Evolutionary conservation across 2,888 invertebrate species (phyloP).

Genomic region (Acleris holmiana): DNA sequence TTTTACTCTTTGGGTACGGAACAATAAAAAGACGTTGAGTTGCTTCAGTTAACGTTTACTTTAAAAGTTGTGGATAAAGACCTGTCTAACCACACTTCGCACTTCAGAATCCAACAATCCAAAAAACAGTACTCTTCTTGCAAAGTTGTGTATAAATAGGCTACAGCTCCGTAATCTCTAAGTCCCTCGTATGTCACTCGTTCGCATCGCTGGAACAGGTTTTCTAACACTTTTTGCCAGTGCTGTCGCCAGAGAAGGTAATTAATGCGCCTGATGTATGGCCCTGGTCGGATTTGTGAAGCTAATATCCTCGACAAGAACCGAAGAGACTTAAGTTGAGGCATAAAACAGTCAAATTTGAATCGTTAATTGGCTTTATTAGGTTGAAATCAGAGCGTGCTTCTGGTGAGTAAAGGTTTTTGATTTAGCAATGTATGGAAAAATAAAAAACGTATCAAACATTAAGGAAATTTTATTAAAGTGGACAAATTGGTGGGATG

Average conservation of each 20-base stretch:
- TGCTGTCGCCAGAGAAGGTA: constrained; percentile 29
- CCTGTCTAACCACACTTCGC: too few species aligned
- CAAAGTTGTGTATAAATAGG: constrained; percentile 15
- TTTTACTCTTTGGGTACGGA: too few species aligned
- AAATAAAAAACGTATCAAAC: not conserved
- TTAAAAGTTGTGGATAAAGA: too few species aligned
- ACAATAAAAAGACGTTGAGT: too few species aligned
- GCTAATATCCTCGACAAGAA: constrained; percentile 27
- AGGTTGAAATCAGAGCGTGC: not conserved
- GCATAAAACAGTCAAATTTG: not conserved
- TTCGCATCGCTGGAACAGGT: constrained; percentile 29
- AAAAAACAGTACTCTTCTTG: not conserved
- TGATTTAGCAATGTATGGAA: not conserved
- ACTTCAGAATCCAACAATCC: too few species aligned
- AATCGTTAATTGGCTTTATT: not conserved
- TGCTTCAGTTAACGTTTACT: too few species aligned
- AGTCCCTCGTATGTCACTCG: constrained; percentile 26
- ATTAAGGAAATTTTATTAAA: not conserved
- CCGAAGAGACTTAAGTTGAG: not conserved
- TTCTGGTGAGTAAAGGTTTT: not conserved
- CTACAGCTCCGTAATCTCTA: constrained; percentile 26
- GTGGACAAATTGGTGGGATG: not conserved
- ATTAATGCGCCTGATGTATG: constrained; percentile 34
- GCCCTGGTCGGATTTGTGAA: constrained; percentile 34
- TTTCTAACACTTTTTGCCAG: constrained; percentile 35